Percentiles rank a stretch among this genome's conserved stretches.
These are phyloP conservation scores for Epiblema foenella DNA, from an alignment of 2,888 invertebrate genomes.

Conservation along the genomic window DNA sequence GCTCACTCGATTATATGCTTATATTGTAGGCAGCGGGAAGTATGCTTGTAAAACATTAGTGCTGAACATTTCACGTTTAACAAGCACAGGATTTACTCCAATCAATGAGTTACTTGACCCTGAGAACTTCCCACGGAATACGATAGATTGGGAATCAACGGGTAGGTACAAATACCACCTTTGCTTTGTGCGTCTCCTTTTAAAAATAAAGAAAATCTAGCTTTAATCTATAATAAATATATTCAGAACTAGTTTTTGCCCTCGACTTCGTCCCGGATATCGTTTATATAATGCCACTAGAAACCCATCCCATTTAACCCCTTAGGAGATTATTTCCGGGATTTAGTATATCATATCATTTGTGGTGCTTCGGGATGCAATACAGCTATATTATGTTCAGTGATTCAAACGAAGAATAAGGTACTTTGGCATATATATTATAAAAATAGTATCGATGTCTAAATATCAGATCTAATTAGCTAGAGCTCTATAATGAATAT, in stretches of 20 bases:
- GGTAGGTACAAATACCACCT: neutral
- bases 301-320: too few species aligned
- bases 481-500: neutral
- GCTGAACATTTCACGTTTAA: neutral
- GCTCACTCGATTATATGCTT: conserved; percentile 1
- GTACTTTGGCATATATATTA: too few species aligned
- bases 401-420: too few species aligned
- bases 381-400: too few species aligned
- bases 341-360: too few species aligned
- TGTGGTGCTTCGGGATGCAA: too few species aligned
- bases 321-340: too few species aligned
- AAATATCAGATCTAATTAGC: neutral
- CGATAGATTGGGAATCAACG: neutral
- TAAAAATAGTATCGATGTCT: neutral
- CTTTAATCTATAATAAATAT: too few species aligned
- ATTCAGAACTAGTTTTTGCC: too few species aligned
- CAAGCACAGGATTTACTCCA: conserved; percentile 7
- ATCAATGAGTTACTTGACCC: neutral
- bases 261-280: too few species aligned
- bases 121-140: neutral
- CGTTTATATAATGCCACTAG: too few species aligned
- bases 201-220: too few species aligned
- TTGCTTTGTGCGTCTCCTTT: neutral
- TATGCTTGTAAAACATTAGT: conserved; percentile 20
- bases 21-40: conserved; percentile 19